These are phyloP conservation scores for Sapajus apella DNA, from an alignment of 2,113 vertebrate species.

Conservation along the genomic window DNA sequence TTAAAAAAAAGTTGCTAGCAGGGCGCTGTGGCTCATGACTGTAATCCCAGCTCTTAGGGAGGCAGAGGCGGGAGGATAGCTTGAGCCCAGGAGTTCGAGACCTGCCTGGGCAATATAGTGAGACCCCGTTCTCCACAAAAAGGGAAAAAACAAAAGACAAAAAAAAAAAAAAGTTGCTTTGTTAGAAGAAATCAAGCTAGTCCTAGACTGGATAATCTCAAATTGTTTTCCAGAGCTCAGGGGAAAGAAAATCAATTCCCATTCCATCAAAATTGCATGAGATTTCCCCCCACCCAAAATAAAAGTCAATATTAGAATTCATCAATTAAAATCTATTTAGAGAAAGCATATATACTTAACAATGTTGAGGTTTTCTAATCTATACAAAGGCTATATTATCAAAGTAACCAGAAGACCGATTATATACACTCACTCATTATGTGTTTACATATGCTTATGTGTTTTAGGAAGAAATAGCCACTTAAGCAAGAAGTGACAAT, in stretches of 20 bases:
- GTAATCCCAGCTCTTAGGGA: too few species aligned
- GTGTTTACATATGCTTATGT: neutral
- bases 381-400: neutral
- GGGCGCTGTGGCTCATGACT: too few species aligned
- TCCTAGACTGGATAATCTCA: slow-evolving; percentile 2
- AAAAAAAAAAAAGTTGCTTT: neutral
- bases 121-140: too few species aligned
- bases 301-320: neutral
- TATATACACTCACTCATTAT: neutral
- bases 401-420: neutral
- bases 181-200: neutral
- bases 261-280: neutral
- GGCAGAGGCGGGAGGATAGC: too few species aligned
- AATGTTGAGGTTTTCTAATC: neutral
- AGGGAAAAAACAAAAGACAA: neutral
- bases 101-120: too few species aligned
- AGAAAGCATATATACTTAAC: neutral
- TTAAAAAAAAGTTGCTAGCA: neutral
- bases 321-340: neutral
- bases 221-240: neutral
- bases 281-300: neutral
- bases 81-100: too few species aligned
- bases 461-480: neutral
- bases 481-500: neutral
- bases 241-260: neutral